Base-by-base conservation (phyloP, 2,888 invertebrate species). In the Tachina lurida region DNA sequence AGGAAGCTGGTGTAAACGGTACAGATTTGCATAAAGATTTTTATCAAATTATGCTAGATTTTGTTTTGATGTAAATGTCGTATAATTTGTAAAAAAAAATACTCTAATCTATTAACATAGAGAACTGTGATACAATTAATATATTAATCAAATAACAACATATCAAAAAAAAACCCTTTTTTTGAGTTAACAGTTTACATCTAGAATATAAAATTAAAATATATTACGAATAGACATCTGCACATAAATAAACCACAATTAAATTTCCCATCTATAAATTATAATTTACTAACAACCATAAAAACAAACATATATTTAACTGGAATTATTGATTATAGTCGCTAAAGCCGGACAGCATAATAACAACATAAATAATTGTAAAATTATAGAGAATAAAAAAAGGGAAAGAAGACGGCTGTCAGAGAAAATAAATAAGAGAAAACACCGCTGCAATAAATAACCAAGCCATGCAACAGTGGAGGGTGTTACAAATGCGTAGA, bases 401-500 rank as follows among this genome's bases (percentile, higher is more conserved):
- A 65, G 56, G 17, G 67, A 65, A 87, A 65, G 86, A 87, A 89
- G 88, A 85, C 87, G 89, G 87, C 88, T 52, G 22, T 9, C 31
- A 13, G 8, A 47, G 1, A 39, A 74, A 49, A 60, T 52, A 39
- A 39, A 8, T 52, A 39, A 22, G 10, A 62, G 54, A 17, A 79
- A 67, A 54, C 58, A 68, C 43, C 65, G 58, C 52, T 45, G 17
- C 60, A 71, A 78, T 60, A 78, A 71, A 60, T n/a, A 52, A 83
- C 47, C 73, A 49, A 62, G 73, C 41, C 47, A 77, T 78, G 0
- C 7, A 84, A 73, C 75, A 79, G 52, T 62, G 52, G 65, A 56
- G 86, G 86, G 86, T 83, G 83, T 86, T 83, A 58, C 65, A 79
- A 83, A 86, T 76, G 79, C 76, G 83, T 80, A 91, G 89, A 90